phyloP scores from a whole-genome alignment of 1,140 invertebrate genomes.

The Drosophila sproati region DNA sequence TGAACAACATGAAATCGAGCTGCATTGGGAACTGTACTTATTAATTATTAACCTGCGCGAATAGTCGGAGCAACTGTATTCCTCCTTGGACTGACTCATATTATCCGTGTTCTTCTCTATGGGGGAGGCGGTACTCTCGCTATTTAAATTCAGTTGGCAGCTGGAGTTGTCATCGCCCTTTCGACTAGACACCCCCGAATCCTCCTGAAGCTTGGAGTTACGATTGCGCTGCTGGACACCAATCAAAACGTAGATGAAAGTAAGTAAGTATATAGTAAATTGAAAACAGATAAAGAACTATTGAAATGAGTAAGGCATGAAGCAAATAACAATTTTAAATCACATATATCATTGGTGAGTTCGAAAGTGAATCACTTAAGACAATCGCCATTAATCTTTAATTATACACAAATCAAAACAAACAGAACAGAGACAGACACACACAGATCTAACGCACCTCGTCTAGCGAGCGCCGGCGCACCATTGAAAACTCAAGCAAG shows the following conservation, averaged over 20 bases:
- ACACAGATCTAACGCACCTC: conserved; percentile 69
- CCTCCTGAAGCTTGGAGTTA: conserved; percentile 68
- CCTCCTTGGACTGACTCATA: conserved; percentile 77
- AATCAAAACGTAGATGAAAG: not conserved
- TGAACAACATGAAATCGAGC: not conserved
- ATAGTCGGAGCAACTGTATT: conserved; percentile 80
- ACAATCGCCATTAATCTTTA: not conserved
- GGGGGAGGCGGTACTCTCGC: conserved; percentile 77
- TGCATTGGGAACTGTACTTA: not conserved
- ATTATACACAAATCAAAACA: conserved; percentile 1
- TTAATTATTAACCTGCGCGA: conserved; percentile 59
- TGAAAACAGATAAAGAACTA: not conserved
- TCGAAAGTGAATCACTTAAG: not conserved
- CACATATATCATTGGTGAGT: not conserved
- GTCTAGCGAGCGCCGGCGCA: conserved; percentile 78
- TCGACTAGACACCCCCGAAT: conserved; percentile 82
- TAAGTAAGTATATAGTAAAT: not conserved
- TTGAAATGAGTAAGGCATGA: not conserved
- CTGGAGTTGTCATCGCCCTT: conserved; percentile 75
- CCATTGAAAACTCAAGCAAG: conserved; percentile 83
- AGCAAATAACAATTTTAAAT: not conserved
- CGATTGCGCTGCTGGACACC: conserved; percentile 63
- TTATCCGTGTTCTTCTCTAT: conserved; percentile 78
- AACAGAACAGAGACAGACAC: conserved; percentile 11
- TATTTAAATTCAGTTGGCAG: conserved; percentile 69